Base-by-base conservation (phyloP, 2,797 vertebrate species). In the Alfaro cultratus region DNA sequence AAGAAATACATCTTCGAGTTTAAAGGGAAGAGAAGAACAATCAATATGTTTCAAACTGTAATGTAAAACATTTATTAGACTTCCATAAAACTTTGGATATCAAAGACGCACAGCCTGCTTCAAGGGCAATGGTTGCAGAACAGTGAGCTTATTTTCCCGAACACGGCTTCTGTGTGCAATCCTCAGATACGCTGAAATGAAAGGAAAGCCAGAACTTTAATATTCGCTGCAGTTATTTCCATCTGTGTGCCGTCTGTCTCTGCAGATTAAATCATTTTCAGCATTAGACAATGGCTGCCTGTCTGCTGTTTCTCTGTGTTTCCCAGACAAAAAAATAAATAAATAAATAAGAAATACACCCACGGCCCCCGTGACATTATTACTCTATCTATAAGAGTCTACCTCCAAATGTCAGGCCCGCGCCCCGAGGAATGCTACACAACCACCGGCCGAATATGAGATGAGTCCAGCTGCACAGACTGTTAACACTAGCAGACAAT, bases 391-490 rank as follows among this genome's bases (percentile, higher is more conserved):
- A 86, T 88, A 89, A 89, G 91, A 89, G 82, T 92, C 86, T 87
- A 83, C 90, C 88, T 95, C 86, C 89, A 95, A 94, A 95, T 95
- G 94, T 93, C 93, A 94, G 86, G 45, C 90, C 45, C 85, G 91
- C 88, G 89, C 91, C 92, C 86, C 12, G 77, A 93, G 93, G 94
- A 93, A 90, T 86, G 88, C 89, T 90, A 89, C 79, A 75, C 83
- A 89, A 88, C 91, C 91, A 89, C 86, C n/a, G 80, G 81, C 82
- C n/a, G 88, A 93, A 93, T 93, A 92, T 87, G 83, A 86, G 87
- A 94, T 87, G 90, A 75, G 89, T 86, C 82, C 34, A 29, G 78
- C 81, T 73, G 34, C 46, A 49, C 80, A 23, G 92, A 91, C 88
- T 88, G 84, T 82, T 93, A 92, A 93, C 94, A 90, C 92, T 93